Percentiles rank a stretch among this genome's conserved stretches.
Conservation (phyloP, 2,888 invertebrate species). For the Tenthredo livida region DNA sequence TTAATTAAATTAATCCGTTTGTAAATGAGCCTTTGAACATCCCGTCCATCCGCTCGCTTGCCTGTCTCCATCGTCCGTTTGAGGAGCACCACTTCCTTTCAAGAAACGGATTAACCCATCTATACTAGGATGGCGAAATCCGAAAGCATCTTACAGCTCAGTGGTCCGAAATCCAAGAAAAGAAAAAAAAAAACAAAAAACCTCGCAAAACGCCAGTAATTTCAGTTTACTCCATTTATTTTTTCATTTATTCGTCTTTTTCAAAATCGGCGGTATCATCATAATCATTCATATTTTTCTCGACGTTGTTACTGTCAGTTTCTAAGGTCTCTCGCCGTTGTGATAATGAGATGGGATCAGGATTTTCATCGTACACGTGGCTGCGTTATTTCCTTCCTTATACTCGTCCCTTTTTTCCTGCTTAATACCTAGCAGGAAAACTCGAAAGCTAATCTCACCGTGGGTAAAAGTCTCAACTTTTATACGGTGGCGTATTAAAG, state of each 20-base stretch:
- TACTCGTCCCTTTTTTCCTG: background rate
- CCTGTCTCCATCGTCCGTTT: background rate
- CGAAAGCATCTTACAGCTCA: background rate
- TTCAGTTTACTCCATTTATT: background rate
- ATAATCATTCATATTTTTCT: too few species aligned
- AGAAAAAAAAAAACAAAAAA: background rate
- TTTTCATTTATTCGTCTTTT: background rate
- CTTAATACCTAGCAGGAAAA: background rate
- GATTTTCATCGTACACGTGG: too few species aligned
- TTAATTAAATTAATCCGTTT: conserved; percentile 33
- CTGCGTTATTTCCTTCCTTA: too few species aligned
- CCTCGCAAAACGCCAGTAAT: background rate
- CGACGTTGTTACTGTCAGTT: too few species aligned
- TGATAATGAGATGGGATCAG: too few species aligned
- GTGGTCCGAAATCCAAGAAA: background rate
- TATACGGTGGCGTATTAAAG: background rate
- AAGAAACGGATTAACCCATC: conserved; percentile 12
- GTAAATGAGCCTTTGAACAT: background rate
- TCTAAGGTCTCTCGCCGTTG: too few species aligned
- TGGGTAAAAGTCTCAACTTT: background rate
- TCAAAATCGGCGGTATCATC: too few species aligned
- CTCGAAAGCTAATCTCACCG: background rate
- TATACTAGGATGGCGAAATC: background rate
- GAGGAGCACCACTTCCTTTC: background rate
- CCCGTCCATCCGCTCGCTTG: background rate